phyloP scores from a whole-genome alignment of 1,140 invertebrate genomes.

The Pogonognathellus flavescens region DNA sequence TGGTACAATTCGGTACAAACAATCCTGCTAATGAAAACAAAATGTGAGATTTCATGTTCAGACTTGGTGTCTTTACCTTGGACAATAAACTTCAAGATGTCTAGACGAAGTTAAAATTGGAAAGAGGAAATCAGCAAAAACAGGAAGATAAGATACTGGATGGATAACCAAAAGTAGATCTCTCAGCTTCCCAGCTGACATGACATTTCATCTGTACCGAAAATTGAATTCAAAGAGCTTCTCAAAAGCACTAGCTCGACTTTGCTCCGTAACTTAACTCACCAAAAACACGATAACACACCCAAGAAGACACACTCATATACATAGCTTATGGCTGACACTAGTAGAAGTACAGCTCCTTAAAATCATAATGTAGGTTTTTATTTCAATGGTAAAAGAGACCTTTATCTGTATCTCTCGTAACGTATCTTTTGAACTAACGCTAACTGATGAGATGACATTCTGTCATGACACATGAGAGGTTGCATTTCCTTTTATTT shows the following conservation, averaged over 20 bases:
- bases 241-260: neutral
- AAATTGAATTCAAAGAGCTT: neutral
- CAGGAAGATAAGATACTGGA: neutral
- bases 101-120: constrained; percentile 1
- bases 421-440: neutral
- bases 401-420: neutral
- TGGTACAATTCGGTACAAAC: too few relatives aligned
- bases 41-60: too few relatives aligned
- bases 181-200: constrained; percentile 19
- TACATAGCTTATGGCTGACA: too few relatives aligned
- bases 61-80: too few relatives aligned
- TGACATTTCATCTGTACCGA: constrained; percentile 15
- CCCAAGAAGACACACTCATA: too few relatives aligned
- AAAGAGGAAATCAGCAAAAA: constrained; percentile 31
- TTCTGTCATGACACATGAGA: constrained; percentile 48
- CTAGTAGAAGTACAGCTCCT: too few relatives aligned
- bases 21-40: too few relatives aligned
- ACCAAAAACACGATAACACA: too few relatives aligned
- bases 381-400: neutral
- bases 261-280: too few relatives aligned
- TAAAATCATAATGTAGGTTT: neutral
- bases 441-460: constrained; percentile 44
- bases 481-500: constrained; percentile 13
- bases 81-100: neutral
- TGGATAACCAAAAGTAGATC: constrained; percentile 17